Evolutionary conservation across 2,113 vertebrate genomes (phyloP), one percentile per base, ranked within the genome.

Genomic region (Piprites chloris): DNA sequence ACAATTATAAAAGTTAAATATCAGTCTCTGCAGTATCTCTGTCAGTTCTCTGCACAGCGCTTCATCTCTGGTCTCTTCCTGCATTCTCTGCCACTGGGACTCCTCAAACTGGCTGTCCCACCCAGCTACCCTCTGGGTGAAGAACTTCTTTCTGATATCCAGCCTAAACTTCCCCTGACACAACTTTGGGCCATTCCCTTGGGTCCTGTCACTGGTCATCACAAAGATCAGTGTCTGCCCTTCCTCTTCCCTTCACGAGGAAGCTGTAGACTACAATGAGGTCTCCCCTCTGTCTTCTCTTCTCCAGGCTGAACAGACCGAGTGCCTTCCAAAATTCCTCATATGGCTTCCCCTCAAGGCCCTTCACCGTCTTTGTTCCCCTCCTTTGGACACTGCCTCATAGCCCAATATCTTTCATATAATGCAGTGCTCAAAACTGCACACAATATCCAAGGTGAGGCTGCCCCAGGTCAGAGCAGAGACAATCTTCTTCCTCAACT

Each of bases 131-230:
- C 19, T 78, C 33, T 16, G 6, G 9, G 19, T 3, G 14, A 87
- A 78, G 4, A 87, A 53, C 6, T 0, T 10, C 26, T 26, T 37
- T 2, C 22, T 62, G 1, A n/a, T 9, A 46, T 5, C 21, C 26
- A 76, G 5, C 33, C 17, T 46, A 55, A 59, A 28, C 14, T 9
- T 78, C 0, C 11, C 14, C 7, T 18, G 7, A 37, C 11, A 37
- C 9, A 44, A 2, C 1, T 37, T 33, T 46, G 44, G 16, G 21
- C 26, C 37, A 12, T 3, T 52, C 14, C 11, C 9, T 44, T 0
- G 0, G 5, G 9, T 18, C 8, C 27, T 46, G 22, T 46, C 63
- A 52, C 17, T 15, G 39, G 33, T 19, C 22, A 52, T 9, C 37
- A 14, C 7, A 28, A 46, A 58, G 44, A 17, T 44, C 53, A 32